phyloP scores from a whole-genome alignment of 1,140 invertebrate genomes.

The silkworm (Bombyx mori) region DNA sequence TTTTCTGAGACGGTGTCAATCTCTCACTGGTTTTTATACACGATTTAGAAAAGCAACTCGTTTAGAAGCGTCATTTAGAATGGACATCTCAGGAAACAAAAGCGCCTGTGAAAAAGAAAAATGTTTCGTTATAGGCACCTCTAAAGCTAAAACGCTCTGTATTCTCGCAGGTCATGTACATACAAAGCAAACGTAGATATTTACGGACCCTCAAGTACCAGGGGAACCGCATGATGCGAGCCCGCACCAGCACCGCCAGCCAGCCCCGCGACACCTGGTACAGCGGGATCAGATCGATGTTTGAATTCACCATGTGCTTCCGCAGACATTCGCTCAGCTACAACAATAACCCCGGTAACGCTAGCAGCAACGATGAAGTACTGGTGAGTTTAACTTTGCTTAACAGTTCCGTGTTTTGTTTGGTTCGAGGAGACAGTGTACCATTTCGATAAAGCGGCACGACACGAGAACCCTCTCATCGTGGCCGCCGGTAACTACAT shows the following conservation, averaged over 20 bases:
- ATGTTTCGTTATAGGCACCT: too few relatives aligned
- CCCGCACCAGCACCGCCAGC: slow-evolving; percentile 16
- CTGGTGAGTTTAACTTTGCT: slow-evolving; percentile 29
- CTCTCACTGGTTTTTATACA: too few relatives aligned
- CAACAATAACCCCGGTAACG: slow-evolving; percentile 42
- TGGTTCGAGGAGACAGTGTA: too few relatives aligned
- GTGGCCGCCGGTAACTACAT: too few relatives aligned
- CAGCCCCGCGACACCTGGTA: slow-evolving; percentile 22
- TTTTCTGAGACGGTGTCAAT: too few relatives aligned
- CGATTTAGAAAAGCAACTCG: too few relatives aligned
- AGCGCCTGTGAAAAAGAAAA: too few relatives aligned
- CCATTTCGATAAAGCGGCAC: too few relatives aligned
- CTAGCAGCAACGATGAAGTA: slow-evolving; percentile 45
- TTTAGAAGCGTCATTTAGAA: too few relatives aligned
- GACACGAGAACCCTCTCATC: too few relatives aligned
- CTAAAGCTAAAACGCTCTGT: too few relatives aligned
- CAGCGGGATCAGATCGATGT: slow-evolving; percentile 28
- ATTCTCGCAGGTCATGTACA: slow-evolving; percentile 52
- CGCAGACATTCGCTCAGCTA: slow-evolving; percentile 24
- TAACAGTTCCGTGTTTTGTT: not conserved
- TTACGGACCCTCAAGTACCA: slow-evolving; percentile 66
- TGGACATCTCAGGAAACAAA: too few relatives aligned
- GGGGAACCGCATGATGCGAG: slow-evolving; percentile 57
- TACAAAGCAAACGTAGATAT: slow-evolving; percentile 66
- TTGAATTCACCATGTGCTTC: slow-evolving; percentile 55